Conservation (phyloP, 2,888 invertebrate species). For the Dryocosmus kuriphilus region DNA sequence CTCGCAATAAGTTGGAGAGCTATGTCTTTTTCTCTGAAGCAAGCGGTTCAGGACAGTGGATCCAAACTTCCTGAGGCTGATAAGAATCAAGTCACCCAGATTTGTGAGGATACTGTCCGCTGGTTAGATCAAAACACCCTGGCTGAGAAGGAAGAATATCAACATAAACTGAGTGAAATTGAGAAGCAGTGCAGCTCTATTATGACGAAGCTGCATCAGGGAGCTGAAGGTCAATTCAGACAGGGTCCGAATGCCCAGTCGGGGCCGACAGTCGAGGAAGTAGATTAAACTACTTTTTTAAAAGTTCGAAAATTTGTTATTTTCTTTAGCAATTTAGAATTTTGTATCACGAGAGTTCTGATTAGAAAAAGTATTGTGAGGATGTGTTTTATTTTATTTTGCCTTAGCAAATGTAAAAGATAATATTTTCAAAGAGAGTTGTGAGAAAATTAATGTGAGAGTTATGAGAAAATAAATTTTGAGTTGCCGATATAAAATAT, state of each 20-base stretch:
- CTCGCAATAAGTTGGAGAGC: constrained; percentile 86
- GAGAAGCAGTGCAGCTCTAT: constrained; percentile 79
- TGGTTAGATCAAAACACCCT: constrained; percentile 85
- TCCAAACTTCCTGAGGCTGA: constrained; percentile 83
- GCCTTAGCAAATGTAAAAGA: background rate
- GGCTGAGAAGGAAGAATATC: constrained; percentile 85
- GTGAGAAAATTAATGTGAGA: background rate
- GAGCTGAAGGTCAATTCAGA: constrained; percentile 67
- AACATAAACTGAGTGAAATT: constrained; percentile 81
- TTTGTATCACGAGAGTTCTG: background rate
- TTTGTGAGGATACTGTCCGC: constrained; percentile 81
- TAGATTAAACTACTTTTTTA: constrained; percentile 79
- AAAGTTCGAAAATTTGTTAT: background rate
- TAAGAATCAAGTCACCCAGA: constrained; percentile 79
- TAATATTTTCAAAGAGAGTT: background rate
- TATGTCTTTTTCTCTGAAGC: constrained; percentile 86
- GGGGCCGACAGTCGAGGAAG: constrained; percentile 85
- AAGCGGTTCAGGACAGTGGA: constrained; percentile 83
- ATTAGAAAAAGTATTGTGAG: background rate
- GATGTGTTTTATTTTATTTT: background rate
- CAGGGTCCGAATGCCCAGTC: constrained; percentile 74
- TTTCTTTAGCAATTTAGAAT: background rate
- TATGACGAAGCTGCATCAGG: constrained; percentile 81
- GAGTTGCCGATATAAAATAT: background rate
- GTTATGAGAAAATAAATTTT: background rate